Base-by-base conservation (phyloP, 2,888 invertebrate species). In the Andrena trimmerana region DNA sequence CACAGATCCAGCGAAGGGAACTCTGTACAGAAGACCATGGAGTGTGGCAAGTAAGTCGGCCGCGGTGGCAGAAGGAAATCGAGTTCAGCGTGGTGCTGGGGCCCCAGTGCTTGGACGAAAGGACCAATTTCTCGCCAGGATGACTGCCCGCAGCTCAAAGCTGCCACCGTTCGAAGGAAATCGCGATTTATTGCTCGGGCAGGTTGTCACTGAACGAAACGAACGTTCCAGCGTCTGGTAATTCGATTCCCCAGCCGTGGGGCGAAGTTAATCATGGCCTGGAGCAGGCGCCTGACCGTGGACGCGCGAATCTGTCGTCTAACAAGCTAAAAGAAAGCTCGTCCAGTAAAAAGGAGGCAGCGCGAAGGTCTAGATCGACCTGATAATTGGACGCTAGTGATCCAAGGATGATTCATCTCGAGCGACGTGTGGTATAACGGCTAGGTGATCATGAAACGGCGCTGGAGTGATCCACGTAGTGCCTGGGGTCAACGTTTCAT, bases 181-280 rank as follows among this genome's bases (percentile, higher is more conserved):
- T 74, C 27, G 8, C 73, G 73, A 80, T 48, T 81, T 62, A 66
- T 81, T 48, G 48, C 16, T 5, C 16, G 31, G n/a, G n/a, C 31
- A 8, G 33, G 7, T 50, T 24, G 54, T 62, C 62, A 6, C 24
- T 20, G 29, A 6, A 0, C 42, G 8, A 10, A 42, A 54, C 60
- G 31, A 42, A 54, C 59, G 54, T 42, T 52, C 27, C 7, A 16
- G 1, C 42, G 50, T 36, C 54, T 60, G 52, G 74, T 71, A 70
- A 71, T 59, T 81, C 42, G 72, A 75, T 79, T 73, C 36, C 36
- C 24, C 13, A 57, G 31, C 27, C 54, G 27, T 29, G 62, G 8
- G 54, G 69, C 48, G 52, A 84, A 68, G 31, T 77, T 78, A 72
- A 86, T 75, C 62, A 86, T 75, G 69, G 62, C 60, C 20, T n/a